phyloP scores from a whole-genome alignment of 2,113 vertebrate species.

The Catharus bicknelli region DNA sequence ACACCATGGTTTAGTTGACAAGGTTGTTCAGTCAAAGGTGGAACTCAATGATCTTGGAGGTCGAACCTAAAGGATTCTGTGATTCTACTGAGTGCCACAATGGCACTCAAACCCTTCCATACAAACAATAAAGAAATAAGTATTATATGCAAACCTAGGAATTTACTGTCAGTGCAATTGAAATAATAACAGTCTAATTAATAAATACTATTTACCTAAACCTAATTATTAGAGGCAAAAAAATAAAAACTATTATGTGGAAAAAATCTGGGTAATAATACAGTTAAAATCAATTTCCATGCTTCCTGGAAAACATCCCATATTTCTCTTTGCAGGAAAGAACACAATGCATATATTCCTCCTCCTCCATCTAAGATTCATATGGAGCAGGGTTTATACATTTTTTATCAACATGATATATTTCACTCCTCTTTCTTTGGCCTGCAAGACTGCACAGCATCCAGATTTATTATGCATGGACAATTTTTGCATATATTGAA shows the following conservation, averaged over 20 bases:
- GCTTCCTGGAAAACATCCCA: background rate
- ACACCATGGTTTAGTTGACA: background rate
- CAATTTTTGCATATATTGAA: background rate
- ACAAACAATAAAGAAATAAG: background rate
- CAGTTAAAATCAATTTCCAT: background rate
- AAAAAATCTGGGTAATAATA: background rate
- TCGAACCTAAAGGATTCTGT: background rate
- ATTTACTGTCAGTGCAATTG: background rate
- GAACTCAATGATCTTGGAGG: background rate
- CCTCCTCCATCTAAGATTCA: background rate
- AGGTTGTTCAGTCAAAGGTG: background rate
- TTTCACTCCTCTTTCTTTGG: background rate
- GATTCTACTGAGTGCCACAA: background rate
- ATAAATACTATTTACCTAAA: background rate
- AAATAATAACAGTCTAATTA: background rate
- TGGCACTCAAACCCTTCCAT: background rate
- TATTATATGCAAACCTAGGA: background rate
- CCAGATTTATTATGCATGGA: background rate
- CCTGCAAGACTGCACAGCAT: background rate
- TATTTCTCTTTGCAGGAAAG: background rate
- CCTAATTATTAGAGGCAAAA: background rate
- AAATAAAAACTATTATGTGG: background rate
- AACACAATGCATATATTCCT: background rate
- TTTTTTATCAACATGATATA: background rate
- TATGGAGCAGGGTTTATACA: background rate